phyloP scores from a whole-genome alignment of 2,888 invertebrate genomes.

The Anaspis maculata region DNA sequence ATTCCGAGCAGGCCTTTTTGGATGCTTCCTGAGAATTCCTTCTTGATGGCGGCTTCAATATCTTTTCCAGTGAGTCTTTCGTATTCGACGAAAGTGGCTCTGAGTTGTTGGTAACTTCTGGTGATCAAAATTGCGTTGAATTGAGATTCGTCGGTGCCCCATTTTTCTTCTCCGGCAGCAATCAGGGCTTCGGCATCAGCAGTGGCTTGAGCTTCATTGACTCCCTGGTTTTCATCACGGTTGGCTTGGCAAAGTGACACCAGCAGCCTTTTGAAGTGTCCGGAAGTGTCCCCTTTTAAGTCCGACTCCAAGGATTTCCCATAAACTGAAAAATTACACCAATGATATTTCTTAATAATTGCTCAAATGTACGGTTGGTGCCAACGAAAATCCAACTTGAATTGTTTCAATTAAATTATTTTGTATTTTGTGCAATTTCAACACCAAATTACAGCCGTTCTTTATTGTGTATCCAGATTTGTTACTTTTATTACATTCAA shows the following conservation, averaged over 20 bases:
- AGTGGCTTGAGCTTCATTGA: conserved; percentile 71
- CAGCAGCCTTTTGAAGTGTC: conserved; percentile 88
- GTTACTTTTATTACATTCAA: too few species aligned
- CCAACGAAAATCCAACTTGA: too few species aligned
- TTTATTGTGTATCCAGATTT: too few species aligned
- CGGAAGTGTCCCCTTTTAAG: conserved; percentile 86
- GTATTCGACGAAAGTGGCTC: conserved; percentile 78
- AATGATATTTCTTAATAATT: conserved; percentile 1
- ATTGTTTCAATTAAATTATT: too few species aligned
- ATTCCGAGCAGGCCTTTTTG: conserved; percentile 82
- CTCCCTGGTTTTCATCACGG: conserved; percentile 80
- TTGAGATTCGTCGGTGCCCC: conserved; percentile 86
- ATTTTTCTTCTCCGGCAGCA: conserved; percentile 71
- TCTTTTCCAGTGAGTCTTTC: conserved; percentile 73
- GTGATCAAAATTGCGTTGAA: conserved; percentile 80
- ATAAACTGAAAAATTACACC: conserved; percentile 66
- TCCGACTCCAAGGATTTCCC: conserved; percentile 75
- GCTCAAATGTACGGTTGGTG: too few species aligned
- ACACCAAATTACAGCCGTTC: too few species aligned
- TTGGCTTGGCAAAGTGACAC: conserved; percentile 66
- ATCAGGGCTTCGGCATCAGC: conserved; percentile 75
- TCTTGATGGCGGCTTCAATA: conserved; percentile 76
- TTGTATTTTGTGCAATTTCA: too few species aligned
- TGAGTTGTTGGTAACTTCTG: conserved; percentile 82
- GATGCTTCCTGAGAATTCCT: conserved; percentile 81